phyloP scores from a whole-genome alignment of 1,140 invertebrate genomes.

The Metopolophium dirhodum region DNA sequence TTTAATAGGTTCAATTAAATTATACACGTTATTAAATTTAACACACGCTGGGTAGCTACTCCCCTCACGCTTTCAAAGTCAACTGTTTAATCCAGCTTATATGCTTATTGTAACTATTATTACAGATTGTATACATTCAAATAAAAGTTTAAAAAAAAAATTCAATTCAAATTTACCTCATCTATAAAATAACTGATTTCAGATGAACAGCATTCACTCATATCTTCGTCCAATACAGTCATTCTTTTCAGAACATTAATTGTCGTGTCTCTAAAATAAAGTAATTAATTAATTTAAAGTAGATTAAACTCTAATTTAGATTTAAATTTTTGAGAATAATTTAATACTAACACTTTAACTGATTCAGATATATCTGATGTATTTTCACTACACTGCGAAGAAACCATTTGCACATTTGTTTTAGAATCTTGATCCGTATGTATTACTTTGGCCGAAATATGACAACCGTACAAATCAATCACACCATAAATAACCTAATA shows the following conservation, averaged over 20 bases:
- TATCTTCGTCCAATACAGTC: conserved; percentile 54
- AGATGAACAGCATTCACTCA: conserved; percentile 55
- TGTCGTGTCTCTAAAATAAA: conserved; percentile 49
- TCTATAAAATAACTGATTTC: conserved; percentile 54
- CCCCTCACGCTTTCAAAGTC: no score
- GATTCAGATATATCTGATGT: conserved; percentile 49
- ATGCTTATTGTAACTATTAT: no score
- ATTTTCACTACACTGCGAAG: conserved; percentile 51
- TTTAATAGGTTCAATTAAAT: not conserved
- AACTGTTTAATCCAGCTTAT: no score
- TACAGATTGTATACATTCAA: no score
- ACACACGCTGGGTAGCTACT: no score
- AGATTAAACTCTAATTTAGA: not conserved
- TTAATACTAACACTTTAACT: conserved; percentile 46
- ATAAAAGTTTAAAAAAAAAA: no score
- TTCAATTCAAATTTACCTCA: conserved; percentile 10
- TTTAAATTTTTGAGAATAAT: not conserved
- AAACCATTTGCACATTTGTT: conserved; percentile 42
- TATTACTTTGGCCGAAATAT: conserved; percentile 51
- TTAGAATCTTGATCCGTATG: conserved; percentile 38
- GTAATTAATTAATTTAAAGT: not conserved
- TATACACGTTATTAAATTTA: no score
- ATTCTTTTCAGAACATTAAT: conserved; percentile 54
- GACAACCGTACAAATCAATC: conserved; percentile 49
- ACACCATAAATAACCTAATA: conserved; percentile 43